Conservation (phyloP, 2,113 vertebrate genomes). For the Miniopterus natalensis region DNA sequence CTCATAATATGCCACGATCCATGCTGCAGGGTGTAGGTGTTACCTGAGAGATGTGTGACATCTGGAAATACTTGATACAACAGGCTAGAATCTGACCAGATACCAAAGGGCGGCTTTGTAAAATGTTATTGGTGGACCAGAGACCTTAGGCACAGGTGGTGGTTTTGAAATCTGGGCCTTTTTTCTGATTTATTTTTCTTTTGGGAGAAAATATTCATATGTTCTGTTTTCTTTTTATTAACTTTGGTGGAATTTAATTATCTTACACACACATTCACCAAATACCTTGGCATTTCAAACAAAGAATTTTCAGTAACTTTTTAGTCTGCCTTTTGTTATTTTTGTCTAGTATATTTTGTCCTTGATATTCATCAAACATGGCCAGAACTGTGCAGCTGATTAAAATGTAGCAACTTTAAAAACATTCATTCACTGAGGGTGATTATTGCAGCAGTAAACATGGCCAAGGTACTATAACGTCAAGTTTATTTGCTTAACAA, state of each 20-base stretch:
- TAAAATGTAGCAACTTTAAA: constrained; percentile 34
- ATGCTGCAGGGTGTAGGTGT: not conserved
- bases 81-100: not conserved
- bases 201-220: not conserved
- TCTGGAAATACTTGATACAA: not conserved
- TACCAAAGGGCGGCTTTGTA: fast-evolving
- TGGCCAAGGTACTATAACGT: not conserved
- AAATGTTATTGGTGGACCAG: too few relatives aligned
- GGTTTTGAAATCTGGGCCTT: constrained; percentile 83
- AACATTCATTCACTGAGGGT: not conserved
- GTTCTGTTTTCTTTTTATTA: not conserved
- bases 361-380: constrained; percentile 24
- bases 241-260: constrained; percentile 66
- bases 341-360: constrained; percentile 50
- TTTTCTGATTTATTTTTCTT: constrained; percentile 44
- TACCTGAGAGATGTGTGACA: not conserved
- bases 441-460: not conserved
- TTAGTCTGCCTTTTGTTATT: constrained; percentile 46
- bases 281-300: constrained; percentile 65
- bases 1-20: constrained; percentile 60
- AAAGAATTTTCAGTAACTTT: not conserved
- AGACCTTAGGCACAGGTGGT: constrained; percentile 67
- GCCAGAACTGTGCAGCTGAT: constrained; percentile 33
- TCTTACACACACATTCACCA: constrained; percentile 23
- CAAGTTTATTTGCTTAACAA: not conserved